phyloP scores from a whole-genome alignment of 2,888 invertebrate genomes.

The Thereva nobilitata region DNA sequence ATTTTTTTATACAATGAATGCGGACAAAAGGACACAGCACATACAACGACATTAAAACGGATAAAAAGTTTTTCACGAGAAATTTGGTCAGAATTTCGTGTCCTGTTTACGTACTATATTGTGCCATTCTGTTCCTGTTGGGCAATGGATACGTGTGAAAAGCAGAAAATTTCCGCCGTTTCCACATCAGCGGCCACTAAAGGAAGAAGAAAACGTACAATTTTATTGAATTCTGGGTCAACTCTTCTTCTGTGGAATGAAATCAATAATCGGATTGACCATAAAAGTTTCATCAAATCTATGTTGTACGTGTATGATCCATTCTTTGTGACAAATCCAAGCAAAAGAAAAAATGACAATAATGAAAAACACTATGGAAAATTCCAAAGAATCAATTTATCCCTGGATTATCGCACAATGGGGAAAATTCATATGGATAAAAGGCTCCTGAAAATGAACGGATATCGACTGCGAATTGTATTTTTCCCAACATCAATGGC shows the following conservation, averaged over 20 bases:
- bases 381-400: slow-evolving; percentile 20
- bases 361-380: not conserved
- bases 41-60: not conserved
- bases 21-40: not conserved
- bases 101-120: slow-evolving; percentile 24
- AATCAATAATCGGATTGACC: slow-evolving; percentile 20
- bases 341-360: not conserved
- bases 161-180: no score
- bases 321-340: slow-evolving; percentile 7
- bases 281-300: slow-evolving; percentile 25
- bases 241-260: not conserved
- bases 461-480: slow-evolving; percentile 13
- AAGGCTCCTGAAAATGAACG: slow-evolving; percentile 27
- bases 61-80: slow-evolving; percentile 3
- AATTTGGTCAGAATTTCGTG: slow-evolving; percentile 21
- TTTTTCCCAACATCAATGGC: slow-evolving; percentile 36
- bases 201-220: no score
- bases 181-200: no score
- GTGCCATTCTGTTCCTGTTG: slow-evolving; percentile 1
- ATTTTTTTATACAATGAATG: slow-evolving; percentile 15
- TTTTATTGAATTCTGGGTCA: not conserved
- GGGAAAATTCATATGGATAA: slow-evolving; percentile 12
- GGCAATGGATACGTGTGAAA: not conserved
- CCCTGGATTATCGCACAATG: slow-evolving; percentile 14
- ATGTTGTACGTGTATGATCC: slow-evolving; percentile 25